Evolutionary conservation across 2,888 invertebrate species (phyloP).

Genomic region (Ormyrus pomaceus): DNA sequence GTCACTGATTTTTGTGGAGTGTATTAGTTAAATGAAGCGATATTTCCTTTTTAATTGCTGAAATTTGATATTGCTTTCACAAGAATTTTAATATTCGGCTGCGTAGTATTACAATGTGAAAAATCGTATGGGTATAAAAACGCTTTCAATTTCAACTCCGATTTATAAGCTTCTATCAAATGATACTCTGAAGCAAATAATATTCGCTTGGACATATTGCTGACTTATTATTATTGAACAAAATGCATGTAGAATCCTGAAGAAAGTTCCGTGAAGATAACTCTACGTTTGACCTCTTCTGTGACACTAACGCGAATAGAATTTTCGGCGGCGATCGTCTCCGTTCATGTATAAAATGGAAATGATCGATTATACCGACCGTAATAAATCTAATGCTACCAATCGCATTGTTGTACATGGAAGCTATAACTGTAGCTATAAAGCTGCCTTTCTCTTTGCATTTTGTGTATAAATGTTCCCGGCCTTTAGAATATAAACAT

Average conservation of each 20-base stretch:
- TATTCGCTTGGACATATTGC: constrained; percentile 48
- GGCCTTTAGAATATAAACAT: not conserved
- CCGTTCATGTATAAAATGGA: constrained; percentile 52
- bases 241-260: constrained; percentile 41
- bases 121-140: too few relatives aligned
- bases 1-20: too few relatives aligned
- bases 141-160: not conserved
- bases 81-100: too few relatives aligned
- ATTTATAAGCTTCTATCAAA: constrained; percentile 10
- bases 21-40: too few relatives aligned
- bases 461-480: constrained; percentile 24
- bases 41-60: too few relatives aligned
- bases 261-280: constrained; percentile 38
- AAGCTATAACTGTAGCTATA: constrained; percentile 34
- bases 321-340: constrained; percentile 47
- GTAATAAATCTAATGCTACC: constrained; percentile 42
- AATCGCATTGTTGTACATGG: constrained; percentile 33
- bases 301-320: constrained; percentile 51
- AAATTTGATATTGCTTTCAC: too few relatives aligned
- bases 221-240: constrained; percentile 53
- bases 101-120: too few relatives aligned
- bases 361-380: constrained; percentile 49
- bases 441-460: constrained; percentile 29
- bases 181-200: constrained; percentile 15
- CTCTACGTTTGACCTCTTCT: constrained; percentile 44